Conservation (phyloP, 2,797 vertebrate species). For the Chaetophractus vellerosus region DNA sequence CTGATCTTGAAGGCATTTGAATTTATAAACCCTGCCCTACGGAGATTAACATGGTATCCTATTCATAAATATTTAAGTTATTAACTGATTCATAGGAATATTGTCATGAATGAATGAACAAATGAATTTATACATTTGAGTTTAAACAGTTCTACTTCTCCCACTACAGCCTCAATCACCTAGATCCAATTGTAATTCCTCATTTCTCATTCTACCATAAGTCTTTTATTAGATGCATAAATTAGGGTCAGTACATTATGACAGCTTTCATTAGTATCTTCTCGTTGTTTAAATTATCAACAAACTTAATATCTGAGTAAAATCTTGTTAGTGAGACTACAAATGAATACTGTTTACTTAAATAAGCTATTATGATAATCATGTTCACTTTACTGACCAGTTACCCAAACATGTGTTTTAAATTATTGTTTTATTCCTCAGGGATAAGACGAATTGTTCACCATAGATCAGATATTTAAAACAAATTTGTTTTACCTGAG, state of each 20-base stretch:
- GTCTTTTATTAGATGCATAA: not conserved
- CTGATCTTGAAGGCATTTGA: not conserved
- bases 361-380: slow-evolving; percentile 20
- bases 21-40: not conserved
- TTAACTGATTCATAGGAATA: not conserved
- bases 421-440: slow-evolving; percentile 67
- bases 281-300: slow-evolving; percentile 25
- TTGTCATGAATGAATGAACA: not conserved
- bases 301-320: not conserved
- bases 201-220: not conserved
- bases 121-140: not conserved
- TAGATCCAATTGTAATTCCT: not conserved
- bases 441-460: slow-evolving; percentile 79
- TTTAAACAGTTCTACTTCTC: not conserved
- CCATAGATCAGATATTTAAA: slow-evolving; percentile 84
- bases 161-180: not conserved
- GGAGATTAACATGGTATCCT: not conserved
- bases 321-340: slow-evolving; percentile 15
- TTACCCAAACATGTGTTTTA: slow-evolving; percentile 57
- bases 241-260: not conserved
- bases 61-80: not conserved
- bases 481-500: slow-evolving; percentile 85
- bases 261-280: slow-evolving; percentile 5
- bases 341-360: slow-evolving; percentile 47
- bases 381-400: not conserved